Percentiles rank a stretch among this genome's conserved stretches.
These are phyloP conservation scores for Leptopilina syphax DNA, from an alignment of 2,888 invertebrate genomes.

Conservation along the genomic window DNA sequence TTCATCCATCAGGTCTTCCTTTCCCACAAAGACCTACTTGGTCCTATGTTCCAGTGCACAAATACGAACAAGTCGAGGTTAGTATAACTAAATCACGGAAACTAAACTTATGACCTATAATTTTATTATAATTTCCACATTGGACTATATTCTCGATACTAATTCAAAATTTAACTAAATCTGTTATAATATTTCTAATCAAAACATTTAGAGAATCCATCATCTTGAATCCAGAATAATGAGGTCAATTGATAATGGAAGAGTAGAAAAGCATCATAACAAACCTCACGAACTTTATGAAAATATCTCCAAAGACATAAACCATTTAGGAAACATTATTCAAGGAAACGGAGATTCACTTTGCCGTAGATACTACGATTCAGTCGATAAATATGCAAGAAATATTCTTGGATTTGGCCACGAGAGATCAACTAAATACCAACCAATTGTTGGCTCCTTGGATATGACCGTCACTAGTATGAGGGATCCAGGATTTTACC, in stretches of 20 bases:
- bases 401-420: conserved; percentile 73
- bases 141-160: neutral
- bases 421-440: conserved; percentile 68
- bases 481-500: conserved; percentile 84
- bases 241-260: conserved; percentile 69
- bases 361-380: conserved; percentile 77
- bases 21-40: conserved; percentile 71
- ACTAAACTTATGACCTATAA: no score
- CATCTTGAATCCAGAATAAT: conserved; percentile 64
- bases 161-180: neutral
- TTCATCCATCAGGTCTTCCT: conserved; percentile 81
- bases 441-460: conserved; percentile 79
- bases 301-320: conserved; percentile 76
- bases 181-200: neutral
- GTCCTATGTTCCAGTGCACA: conserved; percentile 58
- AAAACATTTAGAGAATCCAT: conserved; percentile 58
- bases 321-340: conserved; percentile 79
- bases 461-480: conserved; percentile 82
- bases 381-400: conserved; percentile 78
- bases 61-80: conserved; percentile 59
- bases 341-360: conserved; percentile 77
- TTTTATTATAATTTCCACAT: no score
- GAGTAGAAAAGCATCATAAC: neutral
- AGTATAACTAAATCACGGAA: conserved; percentile 16
- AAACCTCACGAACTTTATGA: conserved; percentile 54